These are phyloP conservation scores for Pardalotus punctatus DNA, from an alignment of 2,113 vertebrate genomes.

Conservation along the genomic window DNA sequence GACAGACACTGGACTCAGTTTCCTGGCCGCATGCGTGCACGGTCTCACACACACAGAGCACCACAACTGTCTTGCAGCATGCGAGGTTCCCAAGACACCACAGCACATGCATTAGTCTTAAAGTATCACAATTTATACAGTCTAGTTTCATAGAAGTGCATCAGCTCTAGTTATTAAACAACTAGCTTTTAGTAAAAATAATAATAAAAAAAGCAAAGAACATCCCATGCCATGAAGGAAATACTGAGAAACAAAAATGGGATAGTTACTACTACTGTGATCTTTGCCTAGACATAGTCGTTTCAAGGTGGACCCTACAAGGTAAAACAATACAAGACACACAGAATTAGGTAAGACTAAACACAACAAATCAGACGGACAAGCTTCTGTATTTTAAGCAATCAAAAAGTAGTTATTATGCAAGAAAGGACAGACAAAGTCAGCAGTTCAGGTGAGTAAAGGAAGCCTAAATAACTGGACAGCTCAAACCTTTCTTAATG, in stretches of 20 bases:
- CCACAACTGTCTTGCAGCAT: constrained; percentile 44
- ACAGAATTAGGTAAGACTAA: constrained; percentile 89
- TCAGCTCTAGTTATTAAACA: constrained; percentile 8
- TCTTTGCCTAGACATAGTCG: constrained; percentile 99
- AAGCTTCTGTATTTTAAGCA: constrained; percentile 86
- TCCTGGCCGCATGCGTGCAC: constrained; percentile 43
- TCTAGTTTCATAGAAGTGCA: neutral
- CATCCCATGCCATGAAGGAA: constrained; percentile 80
- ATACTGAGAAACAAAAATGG: constrained; percentile 83
- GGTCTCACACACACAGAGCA: constrained; percentile 25
- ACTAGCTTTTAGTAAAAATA: constrained; percentile 61
- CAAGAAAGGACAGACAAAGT: constrained; percentile 77
- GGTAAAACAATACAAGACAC: constrained; percentile 95
- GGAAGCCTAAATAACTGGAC: constrained; percentile 65
- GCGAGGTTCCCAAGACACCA: constrained; percentile 40
- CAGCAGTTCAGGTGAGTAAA: constrained; percentile 72
- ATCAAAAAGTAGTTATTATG: constrained; percentile 79
- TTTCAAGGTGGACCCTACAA: constrained; percentile 99
- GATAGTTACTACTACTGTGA: constrained; percentile 99
- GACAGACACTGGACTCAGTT: constrained; percentile 15
- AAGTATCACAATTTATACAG: neutral
- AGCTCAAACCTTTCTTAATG: constrained; percentile 66
- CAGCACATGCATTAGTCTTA: constrained; percentile 42
- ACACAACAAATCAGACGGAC: constrained; percentile 77
- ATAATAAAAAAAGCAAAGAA: neutral